These are phyloP conservation scores for Lethenteron reissneri DNA, from an alignment of 2,113 vertebrate species.

Conservation along the genomic window DNA sequence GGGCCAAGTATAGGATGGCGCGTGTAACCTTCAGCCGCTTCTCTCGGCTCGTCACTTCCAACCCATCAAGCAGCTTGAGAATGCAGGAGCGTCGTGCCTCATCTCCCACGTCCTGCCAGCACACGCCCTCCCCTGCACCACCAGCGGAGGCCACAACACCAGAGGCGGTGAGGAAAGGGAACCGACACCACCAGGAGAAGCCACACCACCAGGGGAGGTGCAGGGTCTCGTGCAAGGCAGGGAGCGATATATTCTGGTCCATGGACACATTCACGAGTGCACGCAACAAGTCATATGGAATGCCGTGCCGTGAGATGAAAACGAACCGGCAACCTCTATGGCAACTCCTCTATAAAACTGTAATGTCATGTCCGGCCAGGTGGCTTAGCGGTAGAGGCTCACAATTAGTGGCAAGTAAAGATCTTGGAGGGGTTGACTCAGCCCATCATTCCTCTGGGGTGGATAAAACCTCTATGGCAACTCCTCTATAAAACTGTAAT, in stretches of 20 bases:
- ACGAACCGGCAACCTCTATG: too few relatives aligned
- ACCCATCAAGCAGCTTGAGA: constrained; percentile 66
- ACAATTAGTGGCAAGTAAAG: too few relatives aligned
- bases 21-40: constrained; percentile 58
- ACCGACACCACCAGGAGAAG: background rate
- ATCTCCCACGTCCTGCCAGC: constrained; percentile 54
- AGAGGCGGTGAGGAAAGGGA: background rate
- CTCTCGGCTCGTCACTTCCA: constrained; percentile 70
- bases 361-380: too few relatives aligned
- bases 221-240: background rate
- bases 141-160: background rate
- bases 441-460: too few relatives aligned
- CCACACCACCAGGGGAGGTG: background rate
- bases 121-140: constrained; percentile 45
- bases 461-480: too few relatives aligned
- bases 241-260: background rate
- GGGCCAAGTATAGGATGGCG: constrained; percentile 78
- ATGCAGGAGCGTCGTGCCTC: constrained; percentile 59
- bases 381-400: too few relatives aligned
- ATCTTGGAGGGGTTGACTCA: too few relatives aligned
- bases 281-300: too few relatives aligned
- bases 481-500: too few relatives aligned
- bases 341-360: too few relatives aligned
- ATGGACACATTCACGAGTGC: too few relatives aligned
- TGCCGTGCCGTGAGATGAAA: too few relatives aligned